Conservation (phyloP, 2,113 vertebrate genomes). For the Laterallus jamaicensis region DNA sequence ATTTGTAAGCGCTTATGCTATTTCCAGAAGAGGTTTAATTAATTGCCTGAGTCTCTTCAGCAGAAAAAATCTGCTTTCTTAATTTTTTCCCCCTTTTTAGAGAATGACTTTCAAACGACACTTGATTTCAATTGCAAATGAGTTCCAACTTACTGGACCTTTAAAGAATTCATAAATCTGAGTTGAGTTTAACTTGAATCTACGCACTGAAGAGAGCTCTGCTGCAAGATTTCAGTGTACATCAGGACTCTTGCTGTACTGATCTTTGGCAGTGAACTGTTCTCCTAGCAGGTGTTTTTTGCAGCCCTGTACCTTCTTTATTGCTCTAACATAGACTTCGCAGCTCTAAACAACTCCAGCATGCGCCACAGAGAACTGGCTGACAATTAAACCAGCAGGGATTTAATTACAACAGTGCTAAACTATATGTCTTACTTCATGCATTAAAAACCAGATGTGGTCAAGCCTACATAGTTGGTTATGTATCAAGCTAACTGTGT, state of each 20-base stretch:
- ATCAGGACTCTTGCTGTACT: not conserved
- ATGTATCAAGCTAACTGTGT: not conserved
- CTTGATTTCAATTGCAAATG: slow-evolving; percentile 57
- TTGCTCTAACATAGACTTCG: not conserved
- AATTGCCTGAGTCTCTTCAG: slow-evolving; percentile 22
- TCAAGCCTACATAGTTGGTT: not conserved
- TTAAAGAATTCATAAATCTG: slow-evolving; percentile 48
- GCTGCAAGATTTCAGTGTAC: not conserved
- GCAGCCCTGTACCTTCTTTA: not conserved
- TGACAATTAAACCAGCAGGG: not conserved
- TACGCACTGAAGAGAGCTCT: not conserved
- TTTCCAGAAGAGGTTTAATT: slow-evolving; percentile 56
- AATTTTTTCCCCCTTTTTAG: not conserved
- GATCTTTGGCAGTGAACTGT: not conserved
- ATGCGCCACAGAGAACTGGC: not conserved
- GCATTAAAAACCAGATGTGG: not conserved
- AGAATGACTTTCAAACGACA: slow-evolving; percentile 48
- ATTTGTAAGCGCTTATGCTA: slow-evolving; percentile 22
- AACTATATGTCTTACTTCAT: not conserved
- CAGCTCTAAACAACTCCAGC: not conserved
- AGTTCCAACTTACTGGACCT: slow-evolving; percentile 22
- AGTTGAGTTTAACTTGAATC: not conserved
- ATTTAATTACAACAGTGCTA: not conserved
- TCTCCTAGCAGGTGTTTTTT: not conserved
- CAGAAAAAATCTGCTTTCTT: slow-evolving; percentile 27